Conservation (phyloP, 2,113 vertebrate species). For the Syngnathoides biaculeatus region DNA sequence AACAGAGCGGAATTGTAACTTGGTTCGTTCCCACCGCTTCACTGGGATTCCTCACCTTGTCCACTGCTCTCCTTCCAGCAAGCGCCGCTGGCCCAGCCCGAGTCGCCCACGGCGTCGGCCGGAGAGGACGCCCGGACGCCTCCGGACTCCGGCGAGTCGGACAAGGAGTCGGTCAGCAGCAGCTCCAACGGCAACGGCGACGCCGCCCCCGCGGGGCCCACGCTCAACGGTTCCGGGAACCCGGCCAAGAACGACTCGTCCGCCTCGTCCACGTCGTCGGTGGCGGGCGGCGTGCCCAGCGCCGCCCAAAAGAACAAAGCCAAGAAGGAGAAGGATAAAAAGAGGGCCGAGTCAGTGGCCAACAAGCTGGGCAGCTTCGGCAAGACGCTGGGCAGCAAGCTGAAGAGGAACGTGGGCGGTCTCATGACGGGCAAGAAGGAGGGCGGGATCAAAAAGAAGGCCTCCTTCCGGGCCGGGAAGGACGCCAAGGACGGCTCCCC, state of each 20-base stretch:
- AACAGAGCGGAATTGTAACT: too few species aligned
- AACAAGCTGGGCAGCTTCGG: slow-evolving; percentile 96
- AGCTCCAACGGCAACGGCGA: slow-evolving; percentile 84
- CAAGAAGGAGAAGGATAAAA: slow-evolving; percentile 82
- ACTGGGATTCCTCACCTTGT: too few species aligned
- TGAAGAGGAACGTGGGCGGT: slow-evolving; percentile 94
- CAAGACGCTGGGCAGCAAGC: slow-evolving; percentile 91
- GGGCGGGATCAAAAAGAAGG: slow-evolving; percentile 87
- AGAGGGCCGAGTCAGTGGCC: slow-evolving; percentile 89
- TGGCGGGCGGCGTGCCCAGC: slow-evolving; percentile 42
- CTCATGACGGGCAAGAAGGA: slow-evolving; percentile 86
- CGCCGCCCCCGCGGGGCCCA: slow-evolving; percentile 17
- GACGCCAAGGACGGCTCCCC: slow-evolving; percentile 82
- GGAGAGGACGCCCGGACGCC: slow-evolving; percentile 87
- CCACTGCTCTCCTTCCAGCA: slow-evolving; percentile 42
- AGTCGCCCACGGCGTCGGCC: slow-evolving; percentile 88
- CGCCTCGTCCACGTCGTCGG: slow-evolving; percentile 63
- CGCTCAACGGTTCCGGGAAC: slow-evolving; percentile 34
- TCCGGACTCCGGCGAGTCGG: slow-evolving; percentile 88
- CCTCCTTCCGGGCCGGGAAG: slow-evolving; percentile 80
- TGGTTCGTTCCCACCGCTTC: too few species aligned
- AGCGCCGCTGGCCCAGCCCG: slow-evolving; percentile 91
- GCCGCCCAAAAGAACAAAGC: slow-evolving; percentile 82
- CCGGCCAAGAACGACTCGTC: slow-evolving; percentile 67
- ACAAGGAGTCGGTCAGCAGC: slow-evolving; percentile 96